Percentiles rank a stretch among this genome's conserved stretches.
Evolutionary conservation across 2,797 vertebrate genomes (phyloP).

Genomic region (Fistularia commersonii): DNA sequence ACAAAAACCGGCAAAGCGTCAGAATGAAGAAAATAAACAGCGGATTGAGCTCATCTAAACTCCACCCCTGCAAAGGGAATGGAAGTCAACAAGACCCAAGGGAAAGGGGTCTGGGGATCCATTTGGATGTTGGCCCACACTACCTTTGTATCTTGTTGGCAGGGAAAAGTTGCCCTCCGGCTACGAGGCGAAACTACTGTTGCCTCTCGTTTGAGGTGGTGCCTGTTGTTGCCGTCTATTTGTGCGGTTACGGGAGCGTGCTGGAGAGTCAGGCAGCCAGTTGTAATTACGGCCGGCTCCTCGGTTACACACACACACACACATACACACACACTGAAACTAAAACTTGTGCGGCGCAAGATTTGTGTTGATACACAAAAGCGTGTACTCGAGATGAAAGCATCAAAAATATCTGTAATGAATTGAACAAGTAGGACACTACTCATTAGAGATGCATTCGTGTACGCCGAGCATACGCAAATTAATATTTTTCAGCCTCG

Average conservation of each 20-base stretch:
- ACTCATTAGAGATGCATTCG: constrained; percentile 67
- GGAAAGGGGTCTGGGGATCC: constrained; percentile 44
- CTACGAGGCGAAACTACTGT: constrained; percentile 46
- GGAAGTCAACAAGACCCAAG: constrained; percentile 55
- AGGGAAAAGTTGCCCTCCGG: constrained; percentile 48
- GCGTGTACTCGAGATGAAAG: constrained; percentile 58
- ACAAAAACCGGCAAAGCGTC: constrained; percentile 39
- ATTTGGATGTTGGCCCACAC: constrained; percentile 50
- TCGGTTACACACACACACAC: constrained; percentile 27
- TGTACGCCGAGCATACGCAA: constrained; percentile 35
- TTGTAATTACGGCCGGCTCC: constrained; percentile 64
- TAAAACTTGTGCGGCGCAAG: constrained; percentile 41
- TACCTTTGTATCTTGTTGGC: constrained; percentile 59
- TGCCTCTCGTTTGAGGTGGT: constrained; percentile 52
- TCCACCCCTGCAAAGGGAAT: constrained; percentile 33
- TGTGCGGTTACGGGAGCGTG: constrained; percentile 52
- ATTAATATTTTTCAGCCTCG: constrained; percentile 54
- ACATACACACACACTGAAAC: constrained; percentile 23
- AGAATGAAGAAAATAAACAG: constrained; percentile 34
- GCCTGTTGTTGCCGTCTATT: constrained; percentile 56
- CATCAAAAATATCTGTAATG: constrained; percentile 57
- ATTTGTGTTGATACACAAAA: constrained; percentile 40
- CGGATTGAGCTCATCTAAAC: constrained; percentile 43
- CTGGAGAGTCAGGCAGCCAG: constrained; percentile 64
- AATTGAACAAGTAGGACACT: constrained; percentile 70